Percentiles rank a stretch among this genome's conserved stretches.
phyloP scores from a whole-genome alignment of 2,888 invertebrate species.

The Labia minor region DNA sequence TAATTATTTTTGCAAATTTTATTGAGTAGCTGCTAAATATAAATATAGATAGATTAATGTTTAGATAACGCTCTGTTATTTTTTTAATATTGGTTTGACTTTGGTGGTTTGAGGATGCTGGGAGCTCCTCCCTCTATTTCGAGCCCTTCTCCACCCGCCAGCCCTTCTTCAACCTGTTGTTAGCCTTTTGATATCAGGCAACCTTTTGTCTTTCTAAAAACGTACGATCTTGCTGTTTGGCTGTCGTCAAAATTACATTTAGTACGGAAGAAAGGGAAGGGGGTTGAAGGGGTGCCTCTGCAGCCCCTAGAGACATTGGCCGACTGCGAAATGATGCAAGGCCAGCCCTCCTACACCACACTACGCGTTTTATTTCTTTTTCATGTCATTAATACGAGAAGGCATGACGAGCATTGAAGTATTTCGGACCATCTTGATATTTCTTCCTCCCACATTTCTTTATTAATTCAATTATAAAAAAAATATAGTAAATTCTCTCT shows the following conservation, averaged over 20 bases:
- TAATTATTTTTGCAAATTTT: too few relatives aligned
- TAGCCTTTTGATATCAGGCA: background rate
- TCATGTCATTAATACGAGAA: background rate
- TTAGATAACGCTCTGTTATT: too few relatives aligned
- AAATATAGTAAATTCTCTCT: too few relatives aligned
- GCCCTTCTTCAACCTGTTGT: background rate
- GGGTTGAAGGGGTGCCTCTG: background rate
- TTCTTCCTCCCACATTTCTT: too few relatives aligned
- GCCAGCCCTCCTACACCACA: background rate
- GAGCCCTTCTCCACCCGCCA: too few relatives aligned
- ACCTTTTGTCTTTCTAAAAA: conserved; percentile 7
- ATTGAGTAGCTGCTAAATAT: too few relatives aligned
- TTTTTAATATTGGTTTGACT: too few relatives aligned
- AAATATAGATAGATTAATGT: too few relatives aligned
- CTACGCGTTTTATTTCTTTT: background rate
- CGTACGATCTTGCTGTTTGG: conserved; percentile 13
- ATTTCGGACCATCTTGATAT: background rate
- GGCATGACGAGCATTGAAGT: background rate
- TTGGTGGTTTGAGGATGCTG: too few relatives aligned
- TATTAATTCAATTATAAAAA: too few relatives aligned
- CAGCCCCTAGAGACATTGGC: background rate
- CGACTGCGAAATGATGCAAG: background rate
- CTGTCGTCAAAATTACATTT: conserved; percentile 13
- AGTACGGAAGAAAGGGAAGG: background rate
- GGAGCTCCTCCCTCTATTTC: too few relatives aligned